These are phyloP conservation scores for Hypomecis atomaria DNA, from an alignment of 2,888 invertebrate species.

Conservation along the genomic window DNA sequence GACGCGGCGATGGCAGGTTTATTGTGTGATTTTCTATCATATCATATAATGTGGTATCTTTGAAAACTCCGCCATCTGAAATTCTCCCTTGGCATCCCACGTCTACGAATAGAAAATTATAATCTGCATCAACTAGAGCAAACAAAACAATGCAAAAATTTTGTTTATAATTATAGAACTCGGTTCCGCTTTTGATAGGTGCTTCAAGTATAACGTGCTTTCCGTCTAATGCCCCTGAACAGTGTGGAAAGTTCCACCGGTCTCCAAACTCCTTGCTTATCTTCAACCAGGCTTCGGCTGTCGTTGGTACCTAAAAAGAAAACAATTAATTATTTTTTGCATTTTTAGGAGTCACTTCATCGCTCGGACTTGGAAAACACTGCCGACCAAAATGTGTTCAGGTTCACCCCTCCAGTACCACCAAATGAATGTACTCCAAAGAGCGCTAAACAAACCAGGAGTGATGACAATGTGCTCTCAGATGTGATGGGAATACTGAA, in stretches of 20 bases:
- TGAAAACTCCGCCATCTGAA: conserved; percentile 25
- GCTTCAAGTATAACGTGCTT: conserved; percentile 36
- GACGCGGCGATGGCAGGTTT: neutral
- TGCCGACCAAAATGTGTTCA: conserved; percentile 1
- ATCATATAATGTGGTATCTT: conserved; percentile 10
- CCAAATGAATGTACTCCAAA: conserved; percentile 12
- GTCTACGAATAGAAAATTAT: conserved; percentile 47
- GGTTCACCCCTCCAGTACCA: conserved; percentile 3
- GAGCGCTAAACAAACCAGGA: conserved; percentile 19
- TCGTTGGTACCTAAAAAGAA: conserved; percentile 27
- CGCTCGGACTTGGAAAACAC: too few relatives aligned
- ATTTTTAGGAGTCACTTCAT: neutral
- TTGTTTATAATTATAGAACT: conserved; percentile 9
- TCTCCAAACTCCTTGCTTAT: conserved; percentile 14
- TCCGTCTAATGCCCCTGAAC: conserved; percentile 34
- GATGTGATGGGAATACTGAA: conserved; percentile 34
- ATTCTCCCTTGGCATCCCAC: conserved; percentile 27
- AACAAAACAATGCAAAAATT: conserved; percentile 51
- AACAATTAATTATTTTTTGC: conserved; percentile 20
- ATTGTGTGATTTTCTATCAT: conserved; percentile 3
- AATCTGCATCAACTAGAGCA: conserved; percentile 49
- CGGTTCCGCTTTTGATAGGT: conserved; percentile 21
- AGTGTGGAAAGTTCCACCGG: conserved; percentile 29
- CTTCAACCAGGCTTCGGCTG: conserved; percentile 27
- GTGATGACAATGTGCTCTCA: conserved; percentile 11